Evolutionary conservation across 2,888 invertebrate species (phyloP), one percentile per base, ranked within the genome.

Genomic region (Watsonalla cultraria): DNA sequence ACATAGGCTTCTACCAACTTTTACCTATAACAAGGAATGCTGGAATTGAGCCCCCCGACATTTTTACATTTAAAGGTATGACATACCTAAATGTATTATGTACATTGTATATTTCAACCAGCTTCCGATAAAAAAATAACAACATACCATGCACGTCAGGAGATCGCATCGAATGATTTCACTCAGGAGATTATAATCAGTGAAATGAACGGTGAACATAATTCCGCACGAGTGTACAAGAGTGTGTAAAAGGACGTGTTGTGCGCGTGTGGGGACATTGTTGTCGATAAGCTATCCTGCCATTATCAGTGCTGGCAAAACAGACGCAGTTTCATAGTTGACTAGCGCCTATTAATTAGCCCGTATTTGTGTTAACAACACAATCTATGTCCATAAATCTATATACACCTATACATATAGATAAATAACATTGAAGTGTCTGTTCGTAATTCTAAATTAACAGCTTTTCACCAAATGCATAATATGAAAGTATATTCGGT

Each of bases 211-310:
- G 68, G 54, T 8, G 37, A 54, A 57, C 51, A 47, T 51, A 55
- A 51, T 59, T 57, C 58, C 57, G 46, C 51, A 52, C 52, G 34
- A 39, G 34, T 57, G 56, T 47, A 55, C 50, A 52, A 64, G 60
- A 65, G 70, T 65, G 60, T 47, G 62, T 61, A 68, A 73, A 73
- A 69, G 64, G 71, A 73, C 68, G 69, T 68, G 65, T 24, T 64
- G 67, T 72, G 55, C 55, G 53, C 54, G 55, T 56, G 55, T 42
- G 11, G 11, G 11, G 42, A 42, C 42, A 42, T 42, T 42, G 11
- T 42, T 11, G 5, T 11, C 9, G 42, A 42, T 42, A 42, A 42
- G 42, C 42, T 11, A 11, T 8, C 8, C 37, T 7, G 8, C 8
- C 8, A 37, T 37, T 8, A 5, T 37, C 37, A 37, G 7, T 37